Base-by-base conservation (phyloP, 2,797 vertebrate genomes). In the Notoglanidium macrostoma region DNA sequence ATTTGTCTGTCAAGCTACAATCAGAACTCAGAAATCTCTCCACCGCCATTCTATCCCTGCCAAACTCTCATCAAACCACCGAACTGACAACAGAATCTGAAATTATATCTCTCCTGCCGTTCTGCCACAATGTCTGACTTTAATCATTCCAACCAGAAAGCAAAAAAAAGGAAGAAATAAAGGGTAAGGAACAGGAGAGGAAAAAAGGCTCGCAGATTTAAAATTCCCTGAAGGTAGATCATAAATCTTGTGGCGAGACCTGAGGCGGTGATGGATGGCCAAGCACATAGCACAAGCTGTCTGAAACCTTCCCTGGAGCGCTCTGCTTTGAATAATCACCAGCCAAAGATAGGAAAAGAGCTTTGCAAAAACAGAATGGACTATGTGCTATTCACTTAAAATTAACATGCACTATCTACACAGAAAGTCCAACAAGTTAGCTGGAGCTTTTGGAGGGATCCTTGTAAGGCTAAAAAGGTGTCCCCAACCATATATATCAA, bases 31-130 rank as follows among this genome's bases (percentile, higher is more conserved):
- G 21, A 68, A 88, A 85, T 89, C 84, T 86, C 85, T 61, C 94
- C 93, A 92, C 94, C 94, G 93, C 93, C 89, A 92, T 93, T 94
- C 93, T 67, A 92, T 49, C 67, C 61, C 85, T 86, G 86, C 88
- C 89, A 89, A 81, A 83, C 55, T 35, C 76, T 89, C 87, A 77
- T 90, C 89, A 88, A 78, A 86, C 87, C 80, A 80, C n/a, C 76
- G 72, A 65, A 81, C 84, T 83, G 87, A 90, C 85, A 87, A 81
- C 85, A 35, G 51, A 86, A 91, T 91, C 90, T 90, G 88, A 88
- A 91, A 90, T 90, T 88, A 89, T 89, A 91, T 91, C 89, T 88
- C 65, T 65, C 57, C 59, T 5, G 63, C 86, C 61, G 68, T 89
- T 68, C 81, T 79, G 76, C 74, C 82, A 40, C 83, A 44, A 61